phyloP scores from a whole-genome alignment of 2,888 invertebrate species.

The Patella ulyssiponensis region DNA sequence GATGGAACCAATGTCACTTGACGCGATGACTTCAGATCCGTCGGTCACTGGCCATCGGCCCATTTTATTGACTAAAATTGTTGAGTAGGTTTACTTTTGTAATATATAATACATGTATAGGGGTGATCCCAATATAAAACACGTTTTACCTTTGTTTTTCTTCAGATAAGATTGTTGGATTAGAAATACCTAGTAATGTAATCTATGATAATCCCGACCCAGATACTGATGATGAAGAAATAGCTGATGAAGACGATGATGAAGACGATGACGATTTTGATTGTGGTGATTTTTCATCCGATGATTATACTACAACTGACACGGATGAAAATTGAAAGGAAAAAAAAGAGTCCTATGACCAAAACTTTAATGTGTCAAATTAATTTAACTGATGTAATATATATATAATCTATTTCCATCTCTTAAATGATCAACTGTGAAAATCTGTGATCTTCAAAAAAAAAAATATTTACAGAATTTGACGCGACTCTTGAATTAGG shows the following conservation, averaged over 20 bases:
- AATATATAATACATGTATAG: no score
- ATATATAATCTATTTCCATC: no score
- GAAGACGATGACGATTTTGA: conserved; percentile 15
- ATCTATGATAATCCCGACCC: conserved; percentile 22
- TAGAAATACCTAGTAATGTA: neutral
- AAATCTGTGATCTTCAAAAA: no score
- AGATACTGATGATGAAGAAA: conserved; percentile 17
- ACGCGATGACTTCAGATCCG: no score
- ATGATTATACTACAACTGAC: neutral
- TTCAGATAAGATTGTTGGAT: conserved; percentile 9
- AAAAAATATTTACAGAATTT: no score
- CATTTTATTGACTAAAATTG: no score
- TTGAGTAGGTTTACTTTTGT: no score
- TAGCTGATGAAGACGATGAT: conserved; percentile 6
- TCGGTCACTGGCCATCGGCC: no score
- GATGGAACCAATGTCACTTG: no score
- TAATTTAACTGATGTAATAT: neutral
- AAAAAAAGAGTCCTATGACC: neutral
- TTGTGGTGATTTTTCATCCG: neutral
- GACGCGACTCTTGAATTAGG: no score
- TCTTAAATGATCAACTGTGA: no score
- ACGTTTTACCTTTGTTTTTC: neutral
- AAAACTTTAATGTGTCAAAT: neutral
- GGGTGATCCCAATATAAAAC: no score
- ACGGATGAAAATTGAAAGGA: neutral